Evolutionary conservation across 2,797 vertebrate genomes (phyloP), one percentile per base, ranked within the genome.

Genomic region (Psittacula echo): DNA sequence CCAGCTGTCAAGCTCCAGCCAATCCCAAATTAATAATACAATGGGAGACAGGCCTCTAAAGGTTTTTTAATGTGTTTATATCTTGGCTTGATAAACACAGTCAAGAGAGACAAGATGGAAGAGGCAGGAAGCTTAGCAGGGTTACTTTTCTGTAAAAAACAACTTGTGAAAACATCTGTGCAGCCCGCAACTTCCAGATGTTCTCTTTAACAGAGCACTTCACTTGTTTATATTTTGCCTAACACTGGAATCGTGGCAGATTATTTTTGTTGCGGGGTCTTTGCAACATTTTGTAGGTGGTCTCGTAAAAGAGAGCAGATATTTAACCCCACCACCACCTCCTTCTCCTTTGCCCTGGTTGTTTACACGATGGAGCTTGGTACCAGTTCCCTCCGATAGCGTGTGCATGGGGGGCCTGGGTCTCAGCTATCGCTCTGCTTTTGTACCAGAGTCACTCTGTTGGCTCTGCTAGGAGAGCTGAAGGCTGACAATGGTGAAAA

Each of bases 221-320:
- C 45, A 86, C 91, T 89, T 97, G 97, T 98, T 97, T 97, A 97
- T 91, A 94, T 97, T 97, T 96, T 88, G 48, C 85, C 86, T 91
- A 68, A 87, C 68, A 72, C 95, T 94, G 96, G 92, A 91, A 84
- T 96, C 17, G 0, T 87, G 96, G 96, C 93, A 90, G 96, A 97
- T 97, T 96, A 95, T 97, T 97, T 97, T 94, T 96, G 96, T 96
- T 93, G 89, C 78, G 10, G 94, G 86, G 41, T 94, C 94, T 88
- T 94, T 85, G 94, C 96, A 96, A 94, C 93, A 68, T 97, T 96
- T 94, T 93, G 95, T 96, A 97, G 97, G 97, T 97, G 97, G 97
- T 97, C 97, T 97, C 9, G 65, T 95, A 96, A 97, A 97, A 95
- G 87, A 95, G 86, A 98, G 84, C 93, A 97, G 96, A 96, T 95